Conservation (phyloP, 2,888 invertebrate species). For the Heliconius hortense region DNA sequence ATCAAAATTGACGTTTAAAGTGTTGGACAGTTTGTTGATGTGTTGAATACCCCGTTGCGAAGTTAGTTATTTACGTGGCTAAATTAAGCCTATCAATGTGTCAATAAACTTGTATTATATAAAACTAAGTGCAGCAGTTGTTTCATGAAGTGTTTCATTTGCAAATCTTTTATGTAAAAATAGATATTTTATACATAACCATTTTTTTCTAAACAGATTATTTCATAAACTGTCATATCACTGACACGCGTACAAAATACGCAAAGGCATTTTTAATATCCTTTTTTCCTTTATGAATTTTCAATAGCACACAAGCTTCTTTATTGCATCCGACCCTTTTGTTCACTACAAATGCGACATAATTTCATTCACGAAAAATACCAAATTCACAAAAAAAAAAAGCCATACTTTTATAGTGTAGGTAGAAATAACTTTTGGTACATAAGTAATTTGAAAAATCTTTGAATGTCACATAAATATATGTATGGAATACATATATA, state of each 20-base stretch:
- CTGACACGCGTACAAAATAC: background rate
- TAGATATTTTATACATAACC: no score
- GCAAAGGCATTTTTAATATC: slow-evolving; percentile 14
- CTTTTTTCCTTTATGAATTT: slow-evolving; percentile 20
- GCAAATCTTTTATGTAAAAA: no score
- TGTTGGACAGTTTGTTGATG: no score
- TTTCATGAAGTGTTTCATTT: no score
- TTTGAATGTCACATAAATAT: background rate
- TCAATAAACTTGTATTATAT: no score
- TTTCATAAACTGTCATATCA: slow-evolving; percentile 16
- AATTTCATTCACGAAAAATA: no score
- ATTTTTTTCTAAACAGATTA: background rate
- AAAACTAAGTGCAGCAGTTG: no score
- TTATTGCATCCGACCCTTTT: slow-evolving; percentile 9
- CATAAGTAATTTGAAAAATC: background rate
- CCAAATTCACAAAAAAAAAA: no score
- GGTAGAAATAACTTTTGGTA: background rate
- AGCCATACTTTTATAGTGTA: background rate
- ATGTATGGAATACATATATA: background rate
- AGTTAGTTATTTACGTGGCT: no score
- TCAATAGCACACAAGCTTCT: slow-evolving; percentile 3
- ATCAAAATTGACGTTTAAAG: no score
- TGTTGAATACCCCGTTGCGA: no score
- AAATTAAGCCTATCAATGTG: no score
- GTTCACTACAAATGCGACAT: background rate